Evolutionary conservation across 2,113 vertebrate genomes (phyloP), one percentile per base, ranked within the genome.

Genomic region (Halichoerus grypus): DNA sequence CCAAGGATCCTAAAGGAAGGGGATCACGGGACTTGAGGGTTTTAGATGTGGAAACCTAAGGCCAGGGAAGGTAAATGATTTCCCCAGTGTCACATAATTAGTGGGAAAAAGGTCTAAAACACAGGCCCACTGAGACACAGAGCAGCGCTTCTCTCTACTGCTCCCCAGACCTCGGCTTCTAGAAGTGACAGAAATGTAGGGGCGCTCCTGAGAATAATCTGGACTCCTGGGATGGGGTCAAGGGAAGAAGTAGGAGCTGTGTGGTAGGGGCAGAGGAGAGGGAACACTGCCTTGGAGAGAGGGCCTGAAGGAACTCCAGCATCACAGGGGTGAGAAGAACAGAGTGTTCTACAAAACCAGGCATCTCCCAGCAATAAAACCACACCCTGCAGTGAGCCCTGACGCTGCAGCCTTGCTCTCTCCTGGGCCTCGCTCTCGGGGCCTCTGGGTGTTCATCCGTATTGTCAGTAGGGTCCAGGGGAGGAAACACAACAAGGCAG

Each of bases 291-390:
- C 63, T 59, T 39, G 22, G 31, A 80, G 55, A 65, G 67, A 83
- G 63, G 55, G 18, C 26, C 84, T 69, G 87, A 51, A 59, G 55
- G 87, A 31, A 15, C 89, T 91, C 42, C 82, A 82, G 46, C 82
- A 69, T 74, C 67, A 15, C 31, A 6, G 39, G 77, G 88, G 36
- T n/a, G 51, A 59, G 49, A 83, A 88, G 76, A 72, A 90, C 49
- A 80, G 81, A 76, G 24, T 42, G 59, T 91, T 88, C 86, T n/a
- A 0, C 13, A 61, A 97, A 93, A 51, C 42, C 82, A 74, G 81
- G 19, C 88, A 83, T 82, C 92, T 96, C 96, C 65, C 81, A 39
- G 69, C 92, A 88, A 26, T 57, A 16, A 67, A 96, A 71, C 82
- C 86, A 71, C 63, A 79, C 88, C 86, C 93, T 79, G 93, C 80